Evolutionary conservation across 2,888 invertebrate species (phyloP).

Genomic region (Hedychridium roseum): DNA sequence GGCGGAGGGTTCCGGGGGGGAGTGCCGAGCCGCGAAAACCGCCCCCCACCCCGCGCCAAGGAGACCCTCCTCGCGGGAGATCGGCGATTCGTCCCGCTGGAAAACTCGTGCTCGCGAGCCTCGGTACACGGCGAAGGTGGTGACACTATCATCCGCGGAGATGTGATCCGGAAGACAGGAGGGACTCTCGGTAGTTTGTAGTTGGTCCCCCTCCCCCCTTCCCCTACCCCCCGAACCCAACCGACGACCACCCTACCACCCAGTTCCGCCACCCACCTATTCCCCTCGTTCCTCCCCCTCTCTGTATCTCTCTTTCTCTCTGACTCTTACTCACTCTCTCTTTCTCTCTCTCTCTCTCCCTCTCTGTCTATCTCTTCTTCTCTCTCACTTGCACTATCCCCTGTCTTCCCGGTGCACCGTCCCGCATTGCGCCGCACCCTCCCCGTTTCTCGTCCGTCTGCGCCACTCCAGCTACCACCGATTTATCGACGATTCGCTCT

Average conservation of each 20-base stretch:
- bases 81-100: constrained; percentile 37
- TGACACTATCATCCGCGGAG: constrained; percentile 53
- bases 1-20: constrained; percentile 14
- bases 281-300: constrained; percentile 8
- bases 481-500: too few species aligned
- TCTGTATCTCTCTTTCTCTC: constrained; percentile 1
- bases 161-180: constrained; percentile 58
- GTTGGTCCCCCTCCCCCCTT: constrained; percentile 42
- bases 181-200: constrained; percentile 60
- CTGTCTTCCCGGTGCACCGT: too few species aligned
- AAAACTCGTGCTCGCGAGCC: too few species aligned
- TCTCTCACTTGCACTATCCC: constrained; percentile 1
- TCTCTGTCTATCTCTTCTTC: constrained; percentile 1
- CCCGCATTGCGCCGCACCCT: too few species aligned
- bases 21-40: constrained; percentile 11
- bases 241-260: constrained; percentile 31
- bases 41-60: too few species aligned
- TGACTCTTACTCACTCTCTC: constrained; percentile 3
- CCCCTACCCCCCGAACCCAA: constrained; percentile 14
- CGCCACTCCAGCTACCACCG: too few species aligned
- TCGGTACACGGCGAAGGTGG: constrained; percentile 39
- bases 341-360: constrained; percentile 2
- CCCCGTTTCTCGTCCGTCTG: too few species aligned
- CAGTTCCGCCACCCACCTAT: constrained; percentile 24
- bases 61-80: constrained; percentile 22